phyloP scores from a whole-genome alignment of 2,113 vertebrate genomes.

The Myrmecophaga tridactyla region DNA sequence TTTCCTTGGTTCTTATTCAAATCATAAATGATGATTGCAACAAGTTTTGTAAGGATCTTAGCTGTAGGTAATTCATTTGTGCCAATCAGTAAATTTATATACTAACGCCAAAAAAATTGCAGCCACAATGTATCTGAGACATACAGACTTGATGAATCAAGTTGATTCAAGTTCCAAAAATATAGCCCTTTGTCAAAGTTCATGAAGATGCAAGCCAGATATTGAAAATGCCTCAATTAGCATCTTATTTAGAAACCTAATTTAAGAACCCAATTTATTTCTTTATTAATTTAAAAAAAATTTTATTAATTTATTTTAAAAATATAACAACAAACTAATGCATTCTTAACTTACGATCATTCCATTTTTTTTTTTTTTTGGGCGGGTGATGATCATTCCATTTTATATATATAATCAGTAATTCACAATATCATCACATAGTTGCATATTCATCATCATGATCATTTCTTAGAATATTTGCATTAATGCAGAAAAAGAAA shows the following conservation, averaged over 20 bases:
- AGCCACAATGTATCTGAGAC: background rate
- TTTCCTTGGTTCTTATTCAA: background rate
- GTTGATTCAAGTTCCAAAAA: background rate
- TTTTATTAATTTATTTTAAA: no score
- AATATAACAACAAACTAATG: no score
- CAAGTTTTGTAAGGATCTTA: background rate
- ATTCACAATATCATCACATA: no score
- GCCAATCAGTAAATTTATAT: background rate
- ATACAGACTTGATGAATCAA: background rate
- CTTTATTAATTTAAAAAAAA: no score
- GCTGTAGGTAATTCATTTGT: background rate
- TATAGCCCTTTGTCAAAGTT: background rate
- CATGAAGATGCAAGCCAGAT: background rate
- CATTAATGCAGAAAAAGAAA: no score
- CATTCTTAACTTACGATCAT: no score
- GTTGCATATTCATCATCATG: no score
- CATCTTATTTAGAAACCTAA: background rate
- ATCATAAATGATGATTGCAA: background rate
- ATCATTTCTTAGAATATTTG: no score
- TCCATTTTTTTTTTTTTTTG: no score
- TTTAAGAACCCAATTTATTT: background rate
- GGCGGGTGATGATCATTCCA: no score
- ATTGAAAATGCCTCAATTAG: background rate
- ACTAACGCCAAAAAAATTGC: background rate
- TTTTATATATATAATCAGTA: no score